A percentile compares a stretch with the other conserved stretches of the same genome.
These are phyloP conservation scores for Trichechus manatus DNA, from an alignment of 2,113 vertebrate species.

Conservation along the genomic window DNA sequence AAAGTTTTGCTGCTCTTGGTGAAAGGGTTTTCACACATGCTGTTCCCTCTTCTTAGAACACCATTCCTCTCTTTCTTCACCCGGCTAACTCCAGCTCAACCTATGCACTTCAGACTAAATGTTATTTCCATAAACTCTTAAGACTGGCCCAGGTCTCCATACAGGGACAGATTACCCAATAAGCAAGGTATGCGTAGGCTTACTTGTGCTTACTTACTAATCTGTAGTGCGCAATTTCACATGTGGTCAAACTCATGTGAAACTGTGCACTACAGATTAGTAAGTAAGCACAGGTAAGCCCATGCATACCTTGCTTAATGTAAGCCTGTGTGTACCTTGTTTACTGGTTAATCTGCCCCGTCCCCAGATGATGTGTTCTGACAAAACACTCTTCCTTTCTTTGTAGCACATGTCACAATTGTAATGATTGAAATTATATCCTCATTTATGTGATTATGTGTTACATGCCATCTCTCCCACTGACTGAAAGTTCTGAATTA, in stretches of 20 bases:
- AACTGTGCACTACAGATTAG: too few relatives aligned
- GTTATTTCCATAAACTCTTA: not conserved
- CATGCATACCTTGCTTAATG: too few relatives aligned
- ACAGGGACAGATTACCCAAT: too few relatives aligned
- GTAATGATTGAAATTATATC: not conserved
- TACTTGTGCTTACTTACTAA: too few relatives aligned
- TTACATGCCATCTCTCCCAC: not conserved
- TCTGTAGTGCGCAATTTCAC: too few relatives aligned
- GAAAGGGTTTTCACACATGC: fast-evolving
- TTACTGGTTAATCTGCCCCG: too few relatives aligned
- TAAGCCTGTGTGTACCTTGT: too few relatives aligned
- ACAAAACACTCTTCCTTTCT: not conserved
- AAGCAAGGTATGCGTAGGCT: too few relatives aligned
- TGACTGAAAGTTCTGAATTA: not conserved
- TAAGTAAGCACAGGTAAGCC: too few relatives aligned
- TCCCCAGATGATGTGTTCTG: not conserved
- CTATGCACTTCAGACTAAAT: not conserved
- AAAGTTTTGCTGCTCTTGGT: not conserved
- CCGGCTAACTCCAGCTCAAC: not conserved
- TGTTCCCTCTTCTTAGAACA: not conserved
- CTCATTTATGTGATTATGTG: not conserved
- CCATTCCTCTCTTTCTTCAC: not conserved
- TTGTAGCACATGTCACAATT: not conserved
- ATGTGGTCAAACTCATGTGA: too few relatives aligned
- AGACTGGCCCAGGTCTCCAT: not conserved